phyloP scores from a whole-genome alignment of 1,140 invertebrate genomes.

The Cylas formicarius region DNA sequence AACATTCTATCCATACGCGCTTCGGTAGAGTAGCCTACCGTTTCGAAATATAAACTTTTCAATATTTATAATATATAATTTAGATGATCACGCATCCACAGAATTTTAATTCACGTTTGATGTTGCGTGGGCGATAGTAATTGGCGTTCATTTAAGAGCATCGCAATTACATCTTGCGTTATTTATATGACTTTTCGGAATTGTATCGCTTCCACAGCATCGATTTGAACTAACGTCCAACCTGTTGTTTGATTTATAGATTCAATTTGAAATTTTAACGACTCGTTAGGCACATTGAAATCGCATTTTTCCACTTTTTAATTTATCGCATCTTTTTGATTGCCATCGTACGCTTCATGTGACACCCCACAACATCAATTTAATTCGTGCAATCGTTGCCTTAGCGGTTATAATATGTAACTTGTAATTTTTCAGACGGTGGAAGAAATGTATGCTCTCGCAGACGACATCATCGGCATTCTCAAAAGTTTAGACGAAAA shows the following conservation, averaged over 20 bases:
- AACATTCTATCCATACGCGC: too few relatives aligned
- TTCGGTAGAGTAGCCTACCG: too few relatives aligned
- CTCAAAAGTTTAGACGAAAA: conserved; percentile 30
- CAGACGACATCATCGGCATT: conserved; percentile 53
- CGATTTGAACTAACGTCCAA: too few relatives aligned
- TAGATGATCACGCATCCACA: too few relatives aligned
- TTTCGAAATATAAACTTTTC: too few relatives aligned
- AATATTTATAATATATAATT: too few relatives aligned
- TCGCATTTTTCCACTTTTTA: neutral
- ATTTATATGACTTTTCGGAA: too few relatives aligned
- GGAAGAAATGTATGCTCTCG: conserved; percentile 56
- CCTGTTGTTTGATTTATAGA: neutral
- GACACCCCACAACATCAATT: neutral
- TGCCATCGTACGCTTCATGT: neutral
- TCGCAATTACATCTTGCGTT: too few relatives aligned
- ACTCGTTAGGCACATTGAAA: neutral
- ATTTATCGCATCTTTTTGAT: neutral
- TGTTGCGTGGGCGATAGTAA: too few relatives aligned
- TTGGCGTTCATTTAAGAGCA: too few relatives aligned
- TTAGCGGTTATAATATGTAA: neutral
- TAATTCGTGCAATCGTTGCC: neutral
- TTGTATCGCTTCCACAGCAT: too few relatives aligned
- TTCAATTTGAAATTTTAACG: conserved; percentile 2
- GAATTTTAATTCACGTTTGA: too few relatives aligned
- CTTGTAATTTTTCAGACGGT: conserved; percentile 47